phyloP scores from a whole-genome alignment of 37 sponge, comb jelly and placozoan species.

The Beroe forskalii region DNA sequence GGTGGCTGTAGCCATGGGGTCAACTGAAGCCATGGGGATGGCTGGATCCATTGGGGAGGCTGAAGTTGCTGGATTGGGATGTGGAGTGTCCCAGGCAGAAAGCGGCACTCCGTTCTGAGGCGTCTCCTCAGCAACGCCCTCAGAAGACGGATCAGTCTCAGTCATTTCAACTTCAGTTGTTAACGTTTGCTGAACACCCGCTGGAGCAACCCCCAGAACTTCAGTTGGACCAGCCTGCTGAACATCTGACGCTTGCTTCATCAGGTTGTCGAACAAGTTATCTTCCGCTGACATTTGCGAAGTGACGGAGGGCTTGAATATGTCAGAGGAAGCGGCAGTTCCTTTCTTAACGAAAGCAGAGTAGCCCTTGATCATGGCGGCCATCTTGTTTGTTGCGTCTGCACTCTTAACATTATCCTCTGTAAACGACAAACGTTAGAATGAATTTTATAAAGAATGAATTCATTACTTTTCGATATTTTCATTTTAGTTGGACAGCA shows the following conservation, averaged over 20 bases:
- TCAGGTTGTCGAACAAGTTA: slow-evolving; percentile 12
- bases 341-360: slow-evolving; percentile 53
- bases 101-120: not conserved
- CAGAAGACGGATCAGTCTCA: not conserved
- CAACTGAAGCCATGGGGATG: no score
- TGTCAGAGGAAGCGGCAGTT: not conserved
- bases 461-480: no score
- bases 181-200: not conserved
- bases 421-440: not conserved
- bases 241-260: not conserved
- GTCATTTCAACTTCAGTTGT: not conserved
- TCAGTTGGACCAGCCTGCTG: not conserved
- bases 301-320: slow-evolving; percentile 34
- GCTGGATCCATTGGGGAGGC: no score
- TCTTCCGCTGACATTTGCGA: not conserved
- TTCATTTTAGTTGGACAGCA: no score
- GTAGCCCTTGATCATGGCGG: slow-evolving; percentile 35
- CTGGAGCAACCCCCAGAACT: not conserved
- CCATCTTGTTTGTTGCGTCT: not conserved
- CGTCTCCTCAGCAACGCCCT: not conserved
- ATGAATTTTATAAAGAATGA: not conserved
- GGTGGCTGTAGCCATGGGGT: no score
- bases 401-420: slow-evolving; percentile 4
- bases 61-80: not conserved
- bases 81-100: slow-evolving; percentile 24